phyloP scores from a whole-genome alignment of 2,113 vertebrate species.

The Pyrgilauda ruficollis region DNA sequence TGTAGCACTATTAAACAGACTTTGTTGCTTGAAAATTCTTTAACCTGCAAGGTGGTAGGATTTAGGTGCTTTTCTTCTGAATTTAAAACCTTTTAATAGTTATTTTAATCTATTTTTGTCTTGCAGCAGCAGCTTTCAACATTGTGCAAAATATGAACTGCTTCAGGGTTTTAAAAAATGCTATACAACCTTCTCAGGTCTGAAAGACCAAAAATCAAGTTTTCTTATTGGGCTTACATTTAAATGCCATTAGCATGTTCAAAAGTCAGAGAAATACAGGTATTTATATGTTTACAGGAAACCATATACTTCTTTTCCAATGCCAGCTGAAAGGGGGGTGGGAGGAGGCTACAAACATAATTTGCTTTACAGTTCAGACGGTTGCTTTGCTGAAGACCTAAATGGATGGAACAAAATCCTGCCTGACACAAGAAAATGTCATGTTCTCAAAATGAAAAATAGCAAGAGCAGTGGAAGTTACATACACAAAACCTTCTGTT shows the following conservation, averaged over 20 bases:
- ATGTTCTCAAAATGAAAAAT: background rate
- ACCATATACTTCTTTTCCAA: background rate
- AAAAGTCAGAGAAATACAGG: background rate
- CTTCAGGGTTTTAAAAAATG: background rate
- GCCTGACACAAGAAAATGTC: background rate
- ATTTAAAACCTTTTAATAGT: background rate
- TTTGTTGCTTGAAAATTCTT: background rate
- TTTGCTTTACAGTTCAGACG: background rate
- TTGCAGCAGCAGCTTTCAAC: background rate
- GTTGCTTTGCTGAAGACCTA: background rate
- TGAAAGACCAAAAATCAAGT: background rate
- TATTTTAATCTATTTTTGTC: background rate
- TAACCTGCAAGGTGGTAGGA: background rate
- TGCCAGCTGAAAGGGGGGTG: background rate
- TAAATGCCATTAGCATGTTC: background rate
- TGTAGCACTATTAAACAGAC: background rate
- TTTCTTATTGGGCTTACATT: background rate
- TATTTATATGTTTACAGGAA: background rate
- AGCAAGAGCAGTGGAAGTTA: background rate
- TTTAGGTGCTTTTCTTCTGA: background rate
- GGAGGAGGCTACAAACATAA: background rate
- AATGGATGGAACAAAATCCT: background rate
- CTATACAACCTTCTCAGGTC: background rate
- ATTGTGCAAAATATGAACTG: background rate
- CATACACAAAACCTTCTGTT: background rate